Conservation (phyloP, 2,888 invertebrate species). For the Caenorhabditis doughertyi region DNA sequence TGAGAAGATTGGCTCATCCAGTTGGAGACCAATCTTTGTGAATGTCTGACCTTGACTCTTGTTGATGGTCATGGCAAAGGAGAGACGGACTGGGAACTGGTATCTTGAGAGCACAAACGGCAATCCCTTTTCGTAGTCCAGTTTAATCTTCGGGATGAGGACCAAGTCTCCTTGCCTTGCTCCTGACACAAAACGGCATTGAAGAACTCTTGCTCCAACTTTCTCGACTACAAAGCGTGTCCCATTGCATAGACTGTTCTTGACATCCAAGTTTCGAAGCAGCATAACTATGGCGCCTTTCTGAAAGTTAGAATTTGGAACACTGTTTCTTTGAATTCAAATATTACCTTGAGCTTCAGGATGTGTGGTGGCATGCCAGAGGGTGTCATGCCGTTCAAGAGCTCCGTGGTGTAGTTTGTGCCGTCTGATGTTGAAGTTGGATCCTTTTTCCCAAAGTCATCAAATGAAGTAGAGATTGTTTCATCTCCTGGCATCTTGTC, state of each 20-base stretch:
- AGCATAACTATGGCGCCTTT: constrained; percentile 35
- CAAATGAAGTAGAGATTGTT: neutral
- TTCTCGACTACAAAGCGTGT: constrained; percentile 9
- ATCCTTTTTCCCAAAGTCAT: neutral
- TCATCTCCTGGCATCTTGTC: neutral
- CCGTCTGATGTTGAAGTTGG: neutral
- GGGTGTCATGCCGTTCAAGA: constrained; percentile 12
- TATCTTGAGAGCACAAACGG: constrained; percentile 80
- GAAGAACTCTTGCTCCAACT: neutral
- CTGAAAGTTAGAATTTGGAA: no score
- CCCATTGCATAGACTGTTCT: constrained; percentile 25
- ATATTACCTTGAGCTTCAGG: neutral
- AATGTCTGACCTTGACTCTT: constrained; percentile 73
- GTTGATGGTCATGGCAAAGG: constrained; percentile 72
- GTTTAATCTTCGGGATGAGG: constrained; percentile 24
- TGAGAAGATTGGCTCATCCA: neutral
- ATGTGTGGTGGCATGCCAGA: constrained; percentile 21
- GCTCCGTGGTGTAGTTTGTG: no score
- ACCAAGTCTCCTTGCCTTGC: neutral
- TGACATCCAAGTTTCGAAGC: constrained; percentile 39
- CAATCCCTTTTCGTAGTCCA: constrained; percentile 74
- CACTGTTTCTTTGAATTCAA: neutral
- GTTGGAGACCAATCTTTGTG: constrained; percentile 42
- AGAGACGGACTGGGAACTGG: constrained; percentile 64
- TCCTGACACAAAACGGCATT: neutral